Conservation (phyloP, 2,888 invertebrate genomes). For the Tiliacea citrago region DNA sequence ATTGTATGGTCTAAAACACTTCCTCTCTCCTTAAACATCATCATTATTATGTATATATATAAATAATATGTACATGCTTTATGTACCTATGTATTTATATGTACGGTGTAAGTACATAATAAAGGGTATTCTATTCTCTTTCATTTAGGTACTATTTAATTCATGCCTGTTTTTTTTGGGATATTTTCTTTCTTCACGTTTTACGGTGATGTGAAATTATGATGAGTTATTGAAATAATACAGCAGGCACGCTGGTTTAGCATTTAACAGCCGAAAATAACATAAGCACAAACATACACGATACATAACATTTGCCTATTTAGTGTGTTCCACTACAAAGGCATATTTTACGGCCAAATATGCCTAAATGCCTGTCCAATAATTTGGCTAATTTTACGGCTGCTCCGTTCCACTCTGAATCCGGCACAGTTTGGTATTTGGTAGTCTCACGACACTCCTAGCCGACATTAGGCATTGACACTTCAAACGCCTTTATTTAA, state of each 20-base stretch:
- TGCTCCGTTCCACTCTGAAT: slow-evolving; percentile 36
- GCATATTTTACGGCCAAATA: slow-evolving; percentile 19
- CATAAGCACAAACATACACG: not conserved
- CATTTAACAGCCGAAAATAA: not conserved
- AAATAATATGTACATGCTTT: no score
- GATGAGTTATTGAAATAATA: not conserved
- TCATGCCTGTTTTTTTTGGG: not conserved
- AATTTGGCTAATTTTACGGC: slow-evolving; percentile 46
- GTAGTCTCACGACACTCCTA: slow-evolving; percentile 23
- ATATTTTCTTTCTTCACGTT: no score
- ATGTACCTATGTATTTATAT: no score
- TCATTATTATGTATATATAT: no score
- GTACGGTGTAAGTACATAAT: no score
- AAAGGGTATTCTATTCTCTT: no score
- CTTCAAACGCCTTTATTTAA: slow-evolving; percentile 16
- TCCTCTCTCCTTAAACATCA: no score
- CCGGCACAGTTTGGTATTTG: slow-evolving; percentile 49
- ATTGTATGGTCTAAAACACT: no score
- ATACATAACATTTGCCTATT: slow-evolving; percentile 9
- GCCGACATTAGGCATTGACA: slow-evolving; percentile 12
- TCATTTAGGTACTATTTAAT: no score
- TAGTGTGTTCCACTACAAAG: slow-evolving; percentile 3
- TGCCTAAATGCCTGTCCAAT: slow-evolving; percentile 33
- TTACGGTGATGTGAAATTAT: not conserved
- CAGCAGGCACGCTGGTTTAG: not conserved